Base-by-base conservation (phyloP, 2,888 invertebrate genomes). In the Kryphioiulus occultus region DNA sequence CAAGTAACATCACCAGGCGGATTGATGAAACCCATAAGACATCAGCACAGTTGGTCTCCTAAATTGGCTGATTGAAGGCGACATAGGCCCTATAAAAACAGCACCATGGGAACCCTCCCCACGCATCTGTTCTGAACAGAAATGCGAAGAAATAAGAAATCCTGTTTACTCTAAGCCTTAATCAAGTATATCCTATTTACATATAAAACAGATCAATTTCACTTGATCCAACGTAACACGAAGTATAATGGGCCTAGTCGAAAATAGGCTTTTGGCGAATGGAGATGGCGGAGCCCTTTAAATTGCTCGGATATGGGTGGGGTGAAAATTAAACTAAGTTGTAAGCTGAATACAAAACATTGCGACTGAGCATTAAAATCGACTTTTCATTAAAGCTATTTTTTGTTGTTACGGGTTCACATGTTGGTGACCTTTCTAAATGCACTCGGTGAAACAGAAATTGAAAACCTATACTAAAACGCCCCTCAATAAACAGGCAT, bases 141-240 rank as follows among this genome's bases (percentile, higher is more conserved):
- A 68, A 68, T 68, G 68, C 68, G 68, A 26, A 68, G 68, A 68
- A 68, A 68, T 68, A 68, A 68, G 68, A 68, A 68, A 68, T 68
- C 68, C 68, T 68, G 68, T 68, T 68, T 68, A 68, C 68, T 68
- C 68, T 68, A 68, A 68, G 68, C 68, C 68, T 68, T 68, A 68
- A 68, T 68, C 68, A 68, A 68, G 68, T 68, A 68, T 68, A 68
- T 68, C 68, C 68, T 68, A 68, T 68, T 68, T 68, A 68, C 68
- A 68, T 68, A 68, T 68, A 68, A 68, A 68, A 26, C 68, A 68
- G 68, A 68, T 68, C 68, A 68, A 68, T 68, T 68, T 68, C 68
- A 68, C 68, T 68, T 26, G 68, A 68, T 68, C 68, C 68, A 26
- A 68, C 68, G 68, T 68, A 68, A 68, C 68, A 26, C 26, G 26